Conservation (phyloP, 1,140 invertebrate species). For the Neuroterus valhalla region DNA sequence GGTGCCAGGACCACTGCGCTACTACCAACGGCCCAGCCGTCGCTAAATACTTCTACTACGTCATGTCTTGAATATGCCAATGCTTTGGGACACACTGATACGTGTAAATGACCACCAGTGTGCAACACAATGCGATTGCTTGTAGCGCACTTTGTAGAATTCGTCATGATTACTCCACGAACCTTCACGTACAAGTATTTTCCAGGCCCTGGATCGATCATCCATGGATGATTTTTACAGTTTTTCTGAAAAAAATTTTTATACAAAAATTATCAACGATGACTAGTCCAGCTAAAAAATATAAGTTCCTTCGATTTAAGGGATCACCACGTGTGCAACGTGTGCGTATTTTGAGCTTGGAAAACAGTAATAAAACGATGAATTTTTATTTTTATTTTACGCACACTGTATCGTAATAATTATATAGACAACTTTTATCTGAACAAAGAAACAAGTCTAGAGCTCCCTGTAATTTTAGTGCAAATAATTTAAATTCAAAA, state of each 20-base stretch:
- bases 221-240: slow-evolving; percentile 85
- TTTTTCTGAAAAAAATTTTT: slow-evolving; percentile 77
- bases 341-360: no score
- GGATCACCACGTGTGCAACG: no score
- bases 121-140: slow-evolving; percentile 84
- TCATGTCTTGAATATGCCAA: slow-evolving; percentile 76
- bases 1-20: slow-evolving; percentile 77
- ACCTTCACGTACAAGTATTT: slow-evolving; percentile 84
- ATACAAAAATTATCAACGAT: slow-evolving; percentile 11
- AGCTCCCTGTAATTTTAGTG: no score
- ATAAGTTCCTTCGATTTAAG: no score
- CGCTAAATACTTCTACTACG: slow-evolving; percentile 87
- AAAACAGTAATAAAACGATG: no score
- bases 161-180: slow-evolving; percentile 78
- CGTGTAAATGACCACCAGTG: slow-evolving; percentile 79
- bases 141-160: slow-evolving; percentile 79
- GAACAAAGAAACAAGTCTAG: no score
- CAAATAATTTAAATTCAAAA: no score
- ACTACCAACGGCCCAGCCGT: slow-evolving; percentile 83
- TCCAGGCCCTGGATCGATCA: slow-evolving; percentile 84
- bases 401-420: no score
- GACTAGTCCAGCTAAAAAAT: not conserved
- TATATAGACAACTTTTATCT: no score
- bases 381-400: no score
- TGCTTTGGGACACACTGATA: slow-evolving; percentile 83